A percentile compares a stretch with the other conserved stretches of the same genome.
phyloP scores from a whole-genome alignment of 1,140 invertebrate species.

The Drusus annulatus region DNA sequence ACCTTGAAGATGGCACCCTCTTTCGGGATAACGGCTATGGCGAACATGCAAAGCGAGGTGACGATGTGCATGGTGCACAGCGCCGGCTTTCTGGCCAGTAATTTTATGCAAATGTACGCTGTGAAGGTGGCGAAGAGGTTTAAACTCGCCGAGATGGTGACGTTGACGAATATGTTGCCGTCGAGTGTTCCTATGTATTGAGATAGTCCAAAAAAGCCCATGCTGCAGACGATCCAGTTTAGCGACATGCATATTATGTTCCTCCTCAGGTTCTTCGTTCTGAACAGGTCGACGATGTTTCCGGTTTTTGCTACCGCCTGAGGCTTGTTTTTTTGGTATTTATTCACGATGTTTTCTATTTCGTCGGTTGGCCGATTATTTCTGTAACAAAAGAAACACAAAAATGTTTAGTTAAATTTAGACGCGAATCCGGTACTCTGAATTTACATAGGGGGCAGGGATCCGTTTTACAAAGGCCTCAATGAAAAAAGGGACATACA shows the following conservation, averaged over 20 bases:
- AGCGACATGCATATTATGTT: slow-evolving; percentile 82
- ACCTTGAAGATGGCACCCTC: slow-evolving; percentile 17
- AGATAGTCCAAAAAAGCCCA: slow-evolving; percentile 83
- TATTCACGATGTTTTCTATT: slow-evolving; percentile 68
- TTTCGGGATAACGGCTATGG: slow-evolving; percentile 72
- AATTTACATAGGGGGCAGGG: too few relatives aligned
- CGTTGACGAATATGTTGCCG: slow-evolving; percentile 83
- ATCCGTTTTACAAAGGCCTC: too few relatives aligned
- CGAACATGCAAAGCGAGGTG: slow-evolving; percentile 75
- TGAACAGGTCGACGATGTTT: slow-evolving; percentile 78
- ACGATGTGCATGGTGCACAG: slow-evolving; percentile 76
- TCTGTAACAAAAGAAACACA: slow-evolving; percentile 62
- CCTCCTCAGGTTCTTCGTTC: slow-evolving; percentile 79
- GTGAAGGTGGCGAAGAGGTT: slow-evolving; percentile 80
- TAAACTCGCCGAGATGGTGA: slow-evolving; percentile 76
- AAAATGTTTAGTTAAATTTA: too few relatives aligned
- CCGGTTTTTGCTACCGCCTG: slow-evolving; percentile 68
- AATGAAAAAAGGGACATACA: too few relatives aligned
- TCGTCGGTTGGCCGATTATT: slow-evolving; percentile 73
- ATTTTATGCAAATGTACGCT: slow-evolving; percentile 77
- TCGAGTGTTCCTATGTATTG: slow-evolving; percentile 82
- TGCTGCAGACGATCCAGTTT: slow-evolving; percentile 82
- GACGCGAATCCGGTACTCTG: too few relatives aligned
- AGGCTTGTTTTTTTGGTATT: slow-evolving; percentile 62
- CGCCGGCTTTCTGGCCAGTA: slow-evolving; percentile 76